phyloP scores from a whole-genome alignment of 1,140 invertebrate genomes.

The Procambarus virginalis region DNA sequence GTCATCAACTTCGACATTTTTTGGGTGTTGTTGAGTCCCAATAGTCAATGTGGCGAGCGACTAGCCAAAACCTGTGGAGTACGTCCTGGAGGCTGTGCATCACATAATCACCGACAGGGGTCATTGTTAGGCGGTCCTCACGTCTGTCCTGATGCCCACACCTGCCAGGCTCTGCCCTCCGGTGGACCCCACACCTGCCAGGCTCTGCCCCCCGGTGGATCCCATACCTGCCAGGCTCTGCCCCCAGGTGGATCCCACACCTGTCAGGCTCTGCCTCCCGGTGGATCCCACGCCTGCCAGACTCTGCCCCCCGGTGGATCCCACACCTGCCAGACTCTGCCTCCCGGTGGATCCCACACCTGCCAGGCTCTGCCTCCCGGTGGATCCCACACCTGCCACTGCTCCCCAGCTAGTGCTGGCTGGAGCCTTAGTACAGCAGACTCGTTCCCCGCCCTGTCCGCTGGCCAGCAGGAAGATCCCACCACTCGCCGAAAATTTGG shows the following conservation, averaged over 20 bases:
- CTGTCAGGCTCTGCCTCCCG: too few species aligned
- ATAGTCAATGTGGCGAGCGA: constrained; percentile 26
- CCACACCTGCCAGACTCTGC: too few species aligned
- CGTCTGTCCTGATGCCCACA: not conserved
- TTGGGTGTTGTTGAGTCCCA: constrained; percentile 59
- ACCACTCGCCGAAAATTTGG: constrained; percentile 8
- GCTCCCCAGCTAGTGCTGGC: not conserved
- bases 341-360: too few species aligned
- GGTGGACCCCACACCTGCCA: not conserved
- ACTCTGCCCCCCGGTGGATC: too few species aligned
- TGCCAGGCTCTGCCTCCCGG: too few species aligned
- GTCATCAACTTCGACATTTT: constrained; percentile 68
- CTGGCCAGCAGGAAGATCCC: not conserved
- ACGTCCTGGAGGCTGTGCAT: not conserved
- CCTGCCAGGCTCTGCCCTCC: not conserved
- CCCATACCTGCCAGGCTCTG: not conserved
- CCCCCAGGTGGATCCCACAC: not conserved
- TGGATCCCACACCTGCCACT: too few species aligned
- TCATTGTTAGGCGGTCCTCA: not conserved
- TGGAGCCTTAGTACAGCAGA: not conserved
- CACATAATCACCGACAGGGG: not conserved
- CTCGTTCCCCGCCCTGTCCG: not conserved
- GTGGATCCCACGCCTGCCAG: too few species aligned
- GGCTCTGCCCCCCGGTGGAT: not conserved
- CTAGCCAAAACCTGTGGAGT: not conserved